Percentiles rank a stretch among this genome's conserved stretches.
Evolutionary conservation across 2,797 vertebrate genomes (phyloP).

Genomic region (Vipera latastei): DNA sequence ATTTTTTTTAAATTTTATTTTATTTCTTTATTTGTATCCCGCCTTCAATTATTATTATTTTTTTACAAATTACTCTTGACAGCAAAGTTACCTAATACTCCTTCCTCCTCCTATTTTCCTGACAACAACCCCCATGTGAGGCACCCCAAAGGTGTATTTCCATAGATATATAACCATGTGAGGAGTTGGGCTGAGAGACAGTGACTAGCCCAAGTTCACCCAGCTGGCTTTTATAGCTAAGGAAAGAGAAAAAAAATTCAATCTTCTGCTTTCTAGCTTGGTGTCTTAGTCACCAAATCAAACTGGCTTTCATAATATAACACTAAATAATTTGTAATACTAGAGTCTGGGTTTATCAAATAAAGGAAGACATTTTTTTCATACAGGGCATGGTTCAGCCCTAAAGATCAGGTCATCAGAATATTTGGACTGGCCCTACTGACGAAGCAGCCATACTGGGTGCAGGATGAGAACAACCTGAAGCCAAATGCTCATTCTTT

Average conservation of each 20-base stretch:
- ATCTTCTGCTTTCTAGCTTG: neutral
- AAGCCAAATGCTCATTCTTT: neutral
- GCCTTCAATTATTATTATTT: neutral
- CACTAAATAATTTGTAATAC: neutral
- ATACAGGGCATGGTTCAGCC: neutral
- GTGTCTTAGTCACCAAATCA: neutral
- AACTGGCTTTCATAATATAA: neutral
- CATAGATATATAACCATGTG: neutral
- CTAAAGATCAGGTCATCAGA: neutral
- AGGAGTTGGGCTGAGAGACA: neutral
- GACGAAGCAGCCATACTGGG: neutral
- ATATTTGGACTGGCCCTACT: neutral
- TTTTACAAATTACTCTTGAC: neutral
- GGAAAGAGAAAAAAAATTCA: neutral
- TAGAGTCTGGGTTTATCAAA: neutral
- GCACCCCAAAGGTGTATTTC: neutral
- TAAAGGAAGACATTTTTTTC: neutral
- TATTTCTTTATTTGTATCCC: neutral
- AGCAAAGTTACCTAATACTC: neutral
- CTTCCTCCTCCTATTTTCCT: neutral
- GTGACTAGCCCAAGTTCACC: neutral
- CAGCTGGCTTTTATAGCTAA: neutral
- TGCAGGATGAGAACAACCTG: neutral
- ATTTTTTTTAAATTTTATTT: neutral
- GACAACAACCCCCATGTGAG: neutral